Evolutionary conservation across 2,797 vertebrate genomes (phyloP).

Genomic region (Pseudomugil gertrudae): DNA sequence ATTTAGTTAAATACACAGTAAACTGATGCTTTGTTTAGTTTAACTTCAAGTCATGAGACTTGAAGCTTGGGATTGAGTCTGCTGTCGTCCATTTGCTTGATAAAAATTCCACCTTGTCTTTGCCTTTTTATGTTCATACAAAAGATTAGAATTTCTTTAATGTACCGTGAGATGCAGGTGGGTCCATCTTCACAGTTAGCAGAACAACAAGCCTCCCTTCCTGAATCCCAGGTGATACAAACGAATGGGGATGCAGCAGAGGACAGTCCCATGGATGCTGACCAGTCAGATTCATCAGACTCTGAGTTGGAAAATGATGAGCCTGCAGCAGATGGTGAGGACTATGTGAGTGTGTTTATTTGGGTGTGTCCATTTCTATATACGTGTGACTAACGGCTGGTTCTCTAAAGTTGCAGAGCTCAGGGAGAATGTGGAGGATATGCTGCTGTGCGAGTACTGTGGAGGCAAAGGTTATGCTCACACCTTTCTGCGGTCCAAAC

Average conservation of each 20-base stretch:
- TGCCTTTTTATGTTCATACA: background rate
- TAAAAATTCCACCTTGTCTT: background rate
- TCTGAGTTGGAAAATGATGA: constrained; percentile 89
- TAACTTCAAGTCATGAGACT: too few relatives aligned
- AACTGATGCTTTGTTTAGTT: too few relatives aligned
- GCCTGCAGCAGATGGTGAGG: constrained; percentile 80
- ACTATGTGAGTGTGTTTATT: background rate
- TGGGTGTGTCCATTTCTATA: background rate
- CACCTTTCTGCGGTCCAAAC: constrained; percentile 90
- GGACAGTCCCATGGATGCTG: constrained; percentile 83
- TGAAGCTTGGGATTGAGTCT: too few relatives aligned
- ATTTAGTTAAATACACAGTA: too few relatives aligned
- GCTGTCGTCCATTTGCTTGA: background rate
- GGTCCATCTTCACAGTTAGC: constrained; percentile 84
- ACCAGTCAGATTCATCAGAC: constrained; percentile 88
- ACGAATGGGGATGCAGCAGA: constrained; percentile 84
- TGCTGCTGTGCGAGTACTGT: constrained; percentile 94
- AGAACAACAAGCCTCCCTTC: constrained; percentile 83
- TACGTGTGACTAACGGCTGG: constrained; percentile 36
- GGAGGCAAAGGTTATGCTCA: constrained; percentile 88
- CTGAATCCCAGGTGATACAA: constrained; percentile 81
- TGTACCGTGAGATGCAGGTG: constrained; percentile 77
- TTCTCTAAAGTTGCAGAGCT: constrained; percentile 78
- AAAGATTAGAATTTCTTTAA: background rate
- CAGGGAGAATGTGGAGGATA: constrained; percentile 80